Evolutionary conservation across 2,888 invertebrate species (phyloP), one percentile per base, ranked within the genome.

Genomic region (Buathra laborator): DNA sequence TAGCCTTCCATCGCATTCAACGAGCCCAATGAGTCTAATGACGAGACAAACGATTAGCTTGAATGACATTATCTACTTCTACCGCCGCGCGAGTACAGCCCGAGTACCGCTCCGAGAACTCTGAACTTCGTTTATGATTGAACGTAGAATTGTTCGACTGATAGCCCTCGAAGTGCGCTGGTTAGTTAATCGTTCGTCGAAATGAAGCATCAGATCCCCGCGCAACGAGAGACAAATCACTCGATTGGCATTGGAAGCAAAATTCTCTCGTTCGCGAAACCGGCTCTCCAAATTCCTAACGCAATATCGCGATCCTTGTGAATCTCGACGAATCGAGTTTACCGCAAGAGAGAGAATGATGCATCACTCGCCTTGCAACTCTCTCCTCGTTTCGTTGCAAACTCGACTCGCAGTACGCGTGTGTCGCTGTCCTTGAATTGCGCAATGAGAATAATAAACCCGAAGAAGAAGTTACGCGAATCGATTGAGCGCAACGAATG

Each of bases 21-120:
- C 59, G 72, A 72, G 59, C 62, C 46, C 59, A 72, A 72, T 59
- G 72, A 59, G 43, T 59, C 44, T 72, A 59, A 59, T 46, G 56
- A 72, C 72, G 37, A 59, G 72, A 29, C 72, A 44, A 72, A 59
- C 59, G 72, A 59, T 72, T 72, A 59, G 59, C 72, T 56, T n/a
- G 44, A 44, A 29, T 59, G 56, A 70, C 70, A 53, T 43, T 72
- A 56, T 72, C 51, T 59, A 19, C 37, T 44, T 72, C 59, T 59
- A 59, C 59, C 12, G 24, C 24, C 24, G 12, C 29, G 24, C 24
- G 59, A 59, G 59, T 12, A 29, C 24, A 37, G 37, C 37, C 9
- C 53, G 29, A 24, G 24, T 19, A 59, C 14, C 29, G 29, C 62
- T 56, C 10, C 14, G 62, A 12, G 62, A 62, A 62, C 32, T 62